phyloP scores from a whole-genome alignment of 2,888 invertebrate genomes.

The Lasius platythorax region DNA sequence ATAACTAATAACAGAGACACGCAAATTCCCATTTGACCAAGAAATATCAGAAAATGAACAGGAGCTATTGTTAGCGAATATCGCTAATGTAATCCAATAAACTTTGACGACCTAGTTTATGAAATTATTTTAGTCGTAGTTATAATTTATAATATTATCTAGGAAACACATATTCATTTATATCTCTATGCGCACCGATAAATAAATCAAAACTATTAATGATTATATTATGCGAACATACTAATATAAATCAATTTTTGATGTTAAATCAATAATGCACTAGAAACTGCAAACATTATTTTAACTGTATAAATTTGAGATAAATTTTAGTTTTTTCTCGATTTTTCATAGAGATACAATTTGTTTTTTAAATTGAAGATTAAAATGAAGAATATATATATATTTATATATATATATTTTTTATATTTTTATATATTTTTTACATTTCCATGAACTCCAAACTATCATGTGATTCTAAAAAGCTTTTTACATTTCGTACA shows the following conservation, averaged over 20 bases:
- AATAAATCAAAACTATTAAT: not conserved
- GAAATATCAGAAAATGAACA: conserved; percentile 11
- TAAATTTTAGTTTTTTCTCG: not conserved
- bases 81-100: not conserved
- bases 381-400: not conserved
- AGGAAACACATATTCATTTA: not conserved
- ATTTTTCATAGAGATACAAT: not conserved
- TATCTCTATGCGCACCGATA: not conserved
- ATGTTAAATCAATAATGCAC: not conserved
- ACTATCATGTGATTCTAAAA: not conserved
- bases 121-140: not conserved
- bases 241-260: not conserved
- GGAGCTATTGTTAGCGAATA: not conserved
- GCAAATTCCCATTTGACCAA: not conserved
- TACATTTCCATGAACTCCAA: not conserved
- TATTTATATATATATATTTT: too few species aligned
- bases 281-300: not conserved
- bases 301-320: not conserved
- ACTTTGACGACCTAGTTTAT: not conserved
- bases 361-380: not conserved
- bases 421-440: not conserved
- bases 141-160: not conserved
- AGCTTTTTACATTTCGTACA: not conserved
- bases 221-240: not conserved
- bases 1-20: conserved; percentile 5